Evolutionary conservation across 1,140 invertebrate genomes (phyloP).

Genomic region (Bilobella aurantiaca): DNA sequence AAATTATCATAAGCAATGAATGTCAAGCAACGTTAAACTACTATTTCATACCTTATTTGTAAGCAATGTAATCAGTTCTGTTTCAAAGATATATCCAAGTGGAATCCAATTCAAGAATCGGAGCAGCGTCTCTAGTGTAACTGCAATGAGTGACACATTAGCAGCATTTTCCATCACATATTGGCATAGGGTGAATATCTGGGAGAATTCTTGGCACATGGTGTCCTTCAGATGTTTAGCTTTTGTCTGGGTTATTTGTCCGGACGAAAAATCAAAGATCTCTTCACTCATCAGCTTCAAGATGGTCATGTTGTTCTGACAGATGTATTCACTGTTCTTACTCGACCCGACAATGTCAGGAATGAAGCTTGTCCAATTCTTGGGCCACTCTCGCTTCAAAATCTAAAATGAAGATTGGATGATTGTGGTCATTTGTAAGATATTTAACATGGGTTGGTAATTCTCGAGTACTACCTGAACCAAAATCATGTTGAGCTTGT

Average conservation of each 20-base stretch:
- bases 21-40: too few species aligned
- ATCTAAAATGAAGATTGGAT: conserved; percentile 66
- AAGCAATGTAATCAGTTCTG: conserved; percentile 86
- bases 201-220: conserved; percentile 98
- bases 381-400: conserved; percentile 98
- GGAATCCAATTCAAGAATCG: conserved; percentile 99
- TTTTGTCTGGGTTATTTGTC: conserved; percentile 97
- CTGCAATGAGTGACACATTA: conserved; percentile 84
- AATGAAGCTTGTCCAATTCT: conserved; percentile 99
- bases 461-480: conserved; percentile 81
- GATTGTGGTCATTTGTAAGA: too few species aligned
- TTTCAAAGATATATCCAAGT: conserved; percentile 98
- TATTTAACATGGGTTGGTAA: too few species aligned
- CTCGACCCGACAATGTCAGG: conserved; percentile 97
- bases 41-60: conserved; percentile 72
- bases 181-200: conserved; percentile 94
- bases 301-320: conserved; percentile 99
- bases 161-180: conserved; percentile 95
- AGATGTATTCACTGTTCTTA: conserved; percentile 96
- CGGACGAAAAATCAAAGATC: conserved; percentile 96
- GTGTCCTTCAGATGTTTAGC: conserved; percentile 98
- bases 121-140: conserved; percentile 89
- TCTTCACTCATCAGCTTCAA: conserved; percentile 95
- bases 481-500: conserved; percentile 98
- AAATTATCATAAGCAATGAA: too few species aligned